Evolutionary conservation across 1,140 invertebrate genomes (phyloP).

Genomic region (Drosophila chauvacae): DNA sequence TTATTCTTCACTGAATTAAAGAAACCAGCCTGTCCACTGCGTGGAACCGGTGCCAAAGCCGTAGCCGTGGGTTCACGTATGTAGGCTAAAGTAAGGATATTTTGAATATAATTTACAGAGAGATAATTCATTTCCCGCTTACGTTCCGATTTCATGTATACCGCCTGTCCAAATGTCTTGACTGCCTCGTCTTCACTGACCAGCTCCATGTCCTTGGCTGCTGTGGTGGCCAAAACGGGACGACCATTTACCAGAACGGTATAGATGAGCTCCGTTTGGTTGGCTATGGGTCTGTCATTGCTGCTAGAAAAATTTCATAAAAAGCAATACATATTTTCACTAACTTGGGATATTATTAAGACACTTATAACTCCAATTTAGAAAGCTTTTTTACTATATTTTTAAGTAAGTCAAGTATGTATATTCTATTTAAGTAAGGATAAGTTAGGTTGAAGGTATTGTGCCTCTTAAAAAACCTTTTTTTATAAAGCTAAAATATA

Average conservation of each 20-base stretch:
- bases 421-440: background rate
- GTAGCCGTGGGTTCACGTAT: slow-evolving; percentile 87
- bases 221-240: slow-evolving; percentile 90
- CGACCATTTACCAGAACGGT: slow-evolving; percentile 91
- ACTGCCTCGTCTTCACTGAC: slow-evolving; percentile 90
- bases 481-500: background rate
- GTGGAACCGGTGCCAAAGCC: slow-evolving; percentile 87
- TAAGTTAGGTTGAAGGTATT: too few species aligned
- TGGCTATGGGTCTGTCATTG: slow-evolving; percentile 72
- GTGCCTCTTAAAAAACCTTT: background rate
- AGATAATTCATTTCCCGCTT: slow-evolving; percentile 77
- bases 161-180: slow-evolving; percentile 89
- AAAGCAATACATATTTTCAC: background rate
- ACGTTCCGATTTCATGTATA: slow-evolving; percentile 94
- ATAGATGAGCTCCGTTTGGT: slow-evolving; percentile 88
- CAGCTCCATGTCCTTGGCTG: slow-evolving; percentile 91
- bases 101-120: accelerated
- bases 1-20: slow-evolving; percentile 86
- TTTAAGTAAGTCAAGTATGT: background rate
- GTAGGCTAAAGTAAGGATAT: slow-evolving; percentile 87
- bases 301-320: slow-evolving; percentile 22
- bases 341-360: background rate
- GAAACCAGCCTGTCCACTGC: slow-evolving; percentile 87
- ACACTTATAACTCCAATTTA: background rate
- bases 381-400: too few species aligned